A percentile compares a stretch with the other conserved stretches of the same genome.
These are phyloP conservation scores for Eurois occulta DNA, from an alignment of 2,888 invertebrate species.

Conservation along the genomic window DNA sequence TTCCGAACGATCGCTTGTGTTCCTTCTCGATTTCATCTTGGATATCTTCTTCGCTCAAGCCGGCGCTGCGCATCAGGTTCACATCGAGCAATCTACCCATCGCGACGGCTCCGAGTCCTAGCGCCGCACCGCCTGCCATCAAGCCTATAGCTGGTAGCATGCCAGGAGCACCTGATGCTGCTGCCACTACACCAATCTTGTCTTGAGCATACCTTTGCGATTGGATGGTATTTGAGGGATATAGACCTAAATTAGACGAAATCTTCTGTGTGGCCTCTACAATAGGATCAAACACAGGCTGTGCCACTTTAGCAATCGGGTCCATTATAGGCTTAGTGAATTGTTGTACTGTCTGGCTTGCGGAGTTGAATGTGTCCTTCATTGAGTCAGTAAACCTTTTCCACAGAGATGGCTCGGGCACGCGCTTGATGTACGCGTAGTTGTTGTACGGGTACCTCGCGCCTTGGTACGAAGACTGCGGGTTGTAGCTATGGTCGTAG, in stretches of 20 bases:
- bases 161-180: constrained; percentile 90
- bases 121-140: constrained; percentile 95
- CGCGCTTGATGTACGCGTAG: constrained; percentile 91
- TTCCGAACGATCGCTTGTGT: constrained; percentile 89
- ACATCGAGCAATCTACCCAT: constrained; percentile 93
- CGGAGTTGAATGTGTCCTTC: constrained; percentile 93
- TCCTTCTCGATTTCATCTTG: constrained; percentile 88
- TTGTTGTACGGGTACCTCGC: constrained; percentile 91
- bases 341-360: constrained; percentile 93
- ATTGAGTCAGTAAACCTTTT: constrained; percentile 93
- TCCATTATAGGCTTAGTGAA: constrained; percentile 91
- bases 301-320: constrained; percentile 90
- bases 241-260: constrained; percentile 93
- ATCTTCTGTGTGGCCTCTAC: constrained; percentile 95
- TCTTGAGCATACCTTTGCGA: constrained; percentile 89
- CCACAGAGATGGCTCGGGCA: constrained; percentile 93
- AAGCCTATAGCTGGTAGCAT: constrained; percentile 94
- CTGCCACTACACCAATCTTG: constrained; percentile 92
- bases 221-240: constrained; percentile 85
- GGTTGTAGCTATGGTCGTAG: constrained; percentile 88
- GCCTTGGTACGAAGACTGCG: constrained; percentile 63
- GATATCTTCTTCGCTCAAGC: constrained; percentile 81
- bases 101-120: constrained; percentile 95
- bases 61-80: constrained; percentile 91
- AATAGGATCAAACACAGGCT: constrained; percentile 93